Evolutionary conservation across 2,888 invertebrate species (phyloP).

Genomic region (Chrysolina oricalcia): DNA sequence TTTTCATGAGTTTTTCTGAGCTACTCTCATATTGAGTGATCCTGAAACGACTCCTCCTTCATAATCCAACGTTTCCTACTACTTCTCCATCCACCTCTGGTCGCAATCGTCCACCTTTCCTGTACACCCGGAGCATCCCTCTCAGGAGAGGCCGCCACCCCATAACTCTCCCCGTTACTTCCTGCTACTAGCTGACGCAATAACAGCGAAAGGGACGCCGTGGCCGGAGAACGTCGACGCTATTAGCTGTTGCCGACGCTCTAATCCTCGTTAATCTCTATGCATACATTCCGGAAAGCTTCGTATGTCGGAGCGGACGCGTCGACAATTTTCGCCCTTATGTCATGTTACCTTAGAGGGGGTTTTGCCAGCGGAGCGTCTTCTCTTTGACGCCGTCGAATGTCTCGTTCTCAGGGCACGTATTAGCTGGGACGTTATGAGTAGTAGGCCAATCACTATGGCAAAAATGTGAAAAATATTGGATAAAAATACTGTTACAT

Average conservation of each 20-base stretch:
- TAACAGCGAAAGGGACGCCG: slow-evolving; percentile 14
- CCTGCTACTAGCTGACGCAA: slow-evolving; percentile 16
- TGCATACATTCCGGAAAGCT: slow-evolving; percentile 20
- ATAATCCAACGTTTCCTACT: not conserved
- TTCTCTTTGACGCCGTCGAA: not conserved
- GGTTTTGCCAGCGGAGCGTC: not conserved
- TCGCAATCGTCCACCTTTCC: not conserved
- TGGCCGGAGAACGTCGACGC: not conserved
- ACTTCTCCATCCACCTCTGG: not conserved
- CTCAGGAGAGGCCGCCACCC: not conserved
- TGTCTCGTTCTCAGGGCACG: slow-evolving; percentile 5
- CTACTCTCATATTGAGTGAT: not conserved
- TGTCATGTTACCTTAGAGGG: not conserved
- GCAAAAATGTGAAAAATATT: no score
- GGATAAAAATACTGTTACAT: no score
- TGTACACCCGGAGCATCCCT: not conserved
- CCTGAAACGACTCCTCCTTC: not conserved
- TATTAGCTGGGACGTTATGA: not conserved
- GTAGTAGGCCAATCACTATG: no score
- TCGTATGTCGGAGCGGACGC: not conserved
- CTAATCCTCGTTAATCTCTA: slow-evolving; percentile 18
- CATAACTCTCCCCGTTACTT: slow-evolving; percentile 8
- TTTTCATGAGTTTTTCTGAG: no score
- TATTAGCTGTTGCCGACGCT: slow-evolving; percentile 19
- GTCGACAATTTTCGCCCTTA: not conserved